These are phyloP conservation scores for Chlorocebus sabaeus DNA, from an alignment of 2,113 vertebrate genomes.

Conservation along the genomic window DNA sequence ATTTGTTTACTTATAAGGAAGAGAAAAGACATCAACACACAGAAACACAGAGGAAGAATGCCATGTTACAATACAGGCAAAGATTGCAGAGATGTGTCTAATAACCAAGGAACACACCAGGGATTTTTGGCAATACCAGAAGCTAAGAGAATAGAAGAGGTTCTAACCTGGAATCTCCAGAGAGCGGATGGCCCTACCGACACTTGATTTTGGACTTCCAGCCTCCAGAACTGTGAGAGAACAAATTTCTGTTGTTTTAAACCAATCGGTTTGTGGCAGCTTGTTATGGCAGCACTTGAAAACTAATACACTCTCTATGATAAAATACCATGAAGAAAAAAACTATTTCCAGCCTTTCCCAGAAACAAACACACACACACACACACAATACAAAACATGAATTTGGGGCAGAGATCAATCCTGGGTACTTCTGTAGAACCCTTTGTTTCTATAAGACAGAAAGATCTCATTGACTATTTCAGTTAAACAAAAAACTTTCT, in stretches of 20 bases:
- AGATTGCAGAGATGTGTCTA: background rate
- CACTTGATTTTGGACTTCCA: background rate
- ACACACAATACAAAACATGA: background rate
- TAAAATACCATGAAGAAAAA: background rate
- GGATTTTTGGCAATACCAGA: background rate
- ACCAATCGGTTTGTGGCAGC: background rate
- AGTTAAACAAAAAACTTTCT: background rate
- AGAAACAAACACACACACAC: background rate
- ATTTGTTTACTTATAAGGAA: background rate
- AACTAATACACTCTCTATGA: background rate
- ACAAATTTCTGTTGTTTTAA: background rate
- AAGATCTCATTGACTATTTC: background rate
- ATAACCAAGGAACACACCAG: background rate
- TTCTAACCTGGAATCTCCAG: background rate
- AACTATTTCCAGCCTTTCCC: background rate
- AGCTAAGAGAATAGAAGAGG: background rate
- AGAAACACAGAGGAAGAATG: background rate
- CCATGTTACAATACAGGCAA: background rate
- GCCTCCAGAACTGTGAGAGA: background rate
- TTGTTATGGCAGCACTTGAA: background rate
- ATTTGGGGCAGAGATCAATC: background rate
- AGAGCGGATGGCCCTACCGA: background rate
- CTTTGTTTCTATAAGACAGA: background rate
- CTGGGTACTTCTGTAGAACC: background rate
- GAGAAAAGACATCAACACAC: background rate